Conservation (phyloP, 2,888 invertebrate genomes). For the Athetis lepigone region DNA sequence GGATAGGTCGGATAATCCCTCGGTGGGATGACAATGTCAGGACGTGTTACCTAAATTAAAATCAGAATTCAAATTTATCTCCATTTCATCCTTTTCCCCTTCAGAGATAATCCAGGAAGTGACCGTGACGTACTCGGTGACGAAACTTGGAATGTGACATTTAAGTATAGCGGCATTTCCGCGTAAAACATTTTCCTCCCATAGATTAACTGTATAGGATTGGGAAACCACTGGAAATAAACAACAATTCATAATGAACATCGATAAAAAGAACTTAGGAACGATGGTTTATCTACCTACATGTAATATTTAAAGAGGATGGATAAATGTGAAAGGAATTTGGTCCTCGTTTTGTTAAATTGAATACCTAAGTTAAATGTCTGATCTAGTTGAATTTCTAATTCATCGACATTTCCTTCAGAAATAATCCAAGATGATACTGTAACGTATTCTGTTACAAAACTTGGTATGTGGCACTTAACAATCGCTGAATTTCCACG, state of each 20-base stretch:
- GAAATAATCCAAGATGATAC: slow-evolving; percentile 97
- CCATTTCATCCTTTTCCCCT: slow-evolving; percentile 87
- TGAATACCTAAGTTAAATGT: slow-evolving; percentile 80
- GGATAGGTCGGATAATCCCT: slow-evolving; percentile 50
- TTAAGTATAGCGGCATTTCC: slow-evolving; percentile 97
- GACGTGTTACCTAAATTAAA: slow-evolving; percentile 81
- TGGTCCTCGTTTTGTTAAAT: slow-evolving; percentile 1
- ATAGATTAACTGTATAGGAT: slow-evolving; percentile 96
- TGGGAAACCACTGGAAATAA: slow-evolving; percentile 95
- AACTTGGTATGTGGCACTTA: slow-evolving; percentile 98
- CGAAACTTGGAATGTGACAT: slow-evolving; percentile 98
- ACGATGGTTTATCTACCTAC: background rate
- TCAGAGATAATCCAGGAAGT: slow-evolving; percentile 95
- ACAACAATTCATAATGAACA: slow-evolving; percentile 21
- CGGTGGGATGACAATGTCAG: slow-evolving; percentile 30
- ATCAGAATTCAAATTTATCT: slow-evolving; percentile 86
- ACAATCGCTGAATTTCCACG: slow-evolving; percentile 97
- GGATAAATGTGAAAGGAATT: slow-evolving; percentile 25
- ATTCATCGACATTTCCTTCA: slow-evolving; percentile 91
- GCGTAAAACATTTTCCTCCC: slow-evolving; percentile 97
- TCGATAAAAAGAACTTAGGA: slow-evolving; percentile 6
- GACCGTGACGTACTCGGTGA: slow-evolving; percentile 96
- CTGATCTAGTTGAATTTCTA: slow-evolving; percentile 82
- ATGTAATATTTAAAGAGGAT: slow-evolving; percentile 9
- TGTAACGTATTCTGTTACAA: slow-evolving; percentile 97